Base-by-base conservation (phyloP, 2,888 invertebrate genomes). In the Ochropacha duplaris region DNA sequence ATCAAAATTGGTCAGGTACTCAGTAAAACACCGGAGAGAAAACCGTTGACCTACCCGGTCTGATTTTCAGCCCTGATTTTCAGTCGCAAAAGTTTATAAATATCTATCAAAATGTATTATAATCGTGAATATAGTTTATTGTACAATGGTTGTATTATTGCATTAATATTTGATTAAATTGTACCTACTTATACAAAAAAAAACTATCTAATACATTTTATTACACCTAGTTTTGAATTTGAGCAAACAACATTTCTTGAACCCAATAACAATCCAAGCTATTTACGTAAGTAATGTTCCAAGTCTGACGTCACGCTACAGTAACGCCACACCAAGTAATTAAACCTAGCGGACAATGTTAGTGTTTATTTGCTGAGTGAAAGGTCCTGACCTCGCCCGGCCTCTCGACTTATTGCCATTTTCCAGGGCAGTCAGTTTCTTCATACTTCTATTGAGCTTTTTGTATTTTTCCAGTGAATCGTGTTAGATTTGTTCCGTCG, bases 341-440 rank as follows among this genome's bases (percentile, higher is more conserved):
- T 52, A 52, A 52, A 52, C 31, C 24, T 52, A 31, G 52, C 31
- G 52, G 52, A 52, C 52, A 52, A 31, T 31, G 52, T 31, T 52
- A 31, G 52, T 52, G 31, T 52, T 52, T 31, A 52, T 34, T 52
- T 22, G 31, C 44, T 44, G 44, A 44, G 44, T 19, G 44, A 44
- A 52, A 52, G 34, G 52, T 52, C 52, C 31, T 22, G 52, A 52
- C 28, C 52, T 52, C 52, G 24, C 19, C 16, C 16, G 52, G 52
- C 31, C 22, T 24, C 26, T 28, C 28, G n/a, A 22, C 34, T 31
- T 31, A 52, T 44, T 44, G 44, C 44, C 9, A n/a, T 44, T 44
- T 44, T 19, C 44, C 16, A 44, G 19, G 6, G 44, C 14, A 19
- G 44, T 19, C 44, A 44, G 44, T 44, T 44, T 44, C 44, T 44